A percentile compares a stretch with the other conserved stretches of the same genome.
phyloP scores from a whole-genome alignment of 2,888 invertebrate species.

The Bellardia bayeri region DNA sequence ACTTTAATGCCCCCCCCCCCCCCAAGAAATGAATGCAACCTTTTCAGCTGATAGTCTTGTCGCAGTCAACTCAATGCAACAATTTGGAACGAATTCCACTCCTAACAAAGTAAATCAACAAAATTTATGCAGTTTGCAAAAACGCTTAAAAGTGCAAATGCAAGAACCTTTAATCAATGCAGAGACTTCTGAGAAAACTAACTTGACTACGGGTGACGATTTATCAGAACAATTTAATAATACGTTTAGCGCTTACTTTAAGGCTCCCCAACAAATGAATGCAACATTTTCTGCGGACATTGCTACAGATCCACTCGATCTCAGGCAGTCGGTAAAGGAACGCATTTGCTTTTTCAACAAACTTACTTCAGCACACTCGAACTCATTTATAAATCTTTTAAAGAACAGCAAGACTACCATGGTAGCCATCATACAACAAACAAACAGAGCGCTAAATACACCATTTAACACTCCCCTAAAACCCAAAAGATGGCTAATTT shows the following conservation, averaged over 20 bases:
- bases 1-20: background rate
- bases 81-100: background rate
- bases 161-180: conserved; percentile 9
- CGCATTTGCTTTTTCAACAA: conserved; percentile 59
- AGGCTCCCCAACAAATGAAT: conserved; percentile 5
- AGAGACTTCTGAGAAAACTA: background rate
- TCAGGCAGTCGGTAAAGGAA: conserved; percentile 50
- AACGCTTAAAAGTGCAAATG: background rate
- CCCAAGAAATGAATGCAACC: conserved; percentile 15
- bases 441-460: conserved; percentile 11
- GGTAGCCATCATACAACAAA: conserved; percentile 36
- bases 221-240: background rate
- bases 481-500: conserved; percentile 50
- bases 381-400: conserved; percentile 60
- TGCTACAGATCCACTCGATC: background rate
- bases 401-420: conserved; percentile 52
- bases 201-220: background rate
- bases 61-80: conserved; percentile 24
- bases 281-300: background rate
- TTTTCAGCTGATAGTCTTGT: background rate
- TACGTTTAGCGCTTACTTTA: background rate
- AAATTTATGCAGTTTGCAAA: background rate
- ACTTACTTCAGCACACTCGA: conserved; percentile 21
- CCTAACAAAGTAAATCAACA: background rate
- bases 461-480: conserved; percentile 21